Percentiles rank a stretch among this genome's conserved stretches.
Conservation (phyloP, 1,140 invertebrate genomes). For the Laodelphax striatellus region DNA sequence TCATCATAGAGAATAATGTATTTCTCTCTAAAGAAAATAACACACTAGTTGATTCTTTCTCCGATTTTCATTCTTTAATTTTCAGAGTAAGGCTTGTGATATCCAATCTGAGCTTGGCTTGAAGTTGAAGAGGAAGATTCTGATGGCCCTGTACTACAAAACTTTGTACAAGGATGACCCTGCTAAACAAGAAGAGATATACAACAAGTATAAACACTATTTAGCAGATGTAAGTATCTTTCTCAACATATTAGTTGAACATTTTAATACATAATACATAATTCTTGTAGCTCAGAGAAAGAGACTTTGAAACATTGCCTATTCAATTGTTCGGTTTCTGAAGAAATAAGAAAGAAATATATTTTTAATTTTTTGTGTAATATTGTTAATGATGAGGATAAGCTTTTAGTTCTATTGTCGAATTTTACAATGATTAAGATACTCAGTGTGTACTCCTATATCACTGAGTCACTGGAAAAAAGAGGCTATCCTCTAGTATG, state of each 20-base stretch:
- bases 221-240: slow-evolving; percentile 54
- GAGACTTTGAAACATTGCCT: too few species aligned
- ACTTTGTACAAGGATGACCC: slow-evolving; percentile 60
- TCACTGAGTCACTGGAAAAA: too few species aligned
- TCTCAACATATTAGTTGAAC: neutral
- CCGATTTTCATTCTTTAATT: slow-evolving; percentile 9
- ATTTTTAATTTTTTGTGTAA: too few species aligned
- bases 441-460: too few species aligned
- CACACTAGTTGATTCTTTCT: neutral
- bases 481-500: too few species aligned
- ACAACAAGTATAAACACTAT: slow-evolving; percentile 74
- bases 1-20: neutral
- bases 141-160: slow-evolving; percentile 60
- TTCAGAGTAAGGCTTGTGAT: slow-evolving; percentile 74
- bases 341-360: too few species aligned
- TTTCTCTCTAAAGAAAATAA: neutral
- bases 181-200: slow-evolving; percentile 58
- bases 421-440: too few species aligned
- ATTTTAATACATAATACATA: too few species aligned
- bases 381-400: too few species aligned
- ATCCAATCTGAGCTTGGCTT: slow-evolving; percentile 70
- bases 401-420: too few species aligned
- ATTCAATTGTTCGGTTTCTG: too few species aligned
- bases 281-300: too few species aligned
- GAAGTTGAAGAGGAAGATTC: slow-evolving; percentile 70